Evolutionary conservation across 2,113 vertebrate species (phyloP).

Genomic region (Zosterops hypoxanthus): DNA sequence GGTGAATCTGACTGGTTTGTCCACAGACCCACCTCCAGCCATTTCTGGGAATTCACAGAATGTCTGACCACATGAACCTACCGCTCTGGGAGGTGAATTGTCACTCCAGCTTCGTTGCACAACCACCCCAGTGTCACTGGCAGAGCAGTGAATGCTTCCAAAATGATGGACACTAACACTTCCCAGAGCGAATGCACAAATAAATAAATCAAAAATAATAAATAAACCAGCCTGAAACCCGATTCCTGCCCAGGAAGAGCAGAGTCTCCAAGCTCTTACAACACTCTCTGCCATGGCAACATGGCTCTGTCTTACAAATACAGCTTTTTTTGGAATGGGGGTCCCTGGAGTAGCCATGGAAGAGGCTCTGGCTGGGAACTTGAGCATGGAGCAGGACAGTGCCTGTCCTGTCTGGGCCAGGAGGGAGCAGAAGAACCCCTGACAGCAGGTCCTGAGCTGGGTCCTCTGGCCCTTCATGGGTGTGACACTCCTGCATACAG

Average conservation of each 20-base stretch:
- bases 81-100: rapidly evolving
- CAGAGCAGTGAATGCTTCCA: rapidly evolving
- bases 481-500: background rate
- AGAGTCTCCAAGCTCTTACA: rapidly evolving
- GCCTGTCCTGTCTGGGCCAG: background rate
- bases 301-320: rapidly evolving
- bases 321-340: background rate
- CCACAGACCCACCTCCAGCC: background rate
- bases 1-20: background rate
- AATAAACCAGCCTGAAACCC: background rate
- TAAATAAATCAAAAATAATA: background rate
- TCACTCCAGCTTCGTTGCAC: rapidly evolving
- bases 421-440: background rate
- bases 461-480: too few relatives aligned
- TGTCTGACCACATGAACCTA: rapidly evolving
- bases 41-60: rapidly evolving
- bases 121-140: rapidly evolving
- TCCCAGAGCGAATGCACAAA: rapidly evolving
- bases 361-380: background rate
- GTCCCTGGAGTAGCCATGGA: background rate
- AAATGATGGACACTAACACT: rapidly evolving
- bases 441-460: background rate
- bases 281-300: background rate
- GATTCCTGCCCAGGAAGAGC: background rate
- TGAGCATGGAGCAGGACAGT: rapidly evolving